A percentile compares a stretch with the other conserved stretches of the same genome.
Conservation (phyloP, 2,888 invertebrate species). For the Oxycera nigricornis region DNA sequence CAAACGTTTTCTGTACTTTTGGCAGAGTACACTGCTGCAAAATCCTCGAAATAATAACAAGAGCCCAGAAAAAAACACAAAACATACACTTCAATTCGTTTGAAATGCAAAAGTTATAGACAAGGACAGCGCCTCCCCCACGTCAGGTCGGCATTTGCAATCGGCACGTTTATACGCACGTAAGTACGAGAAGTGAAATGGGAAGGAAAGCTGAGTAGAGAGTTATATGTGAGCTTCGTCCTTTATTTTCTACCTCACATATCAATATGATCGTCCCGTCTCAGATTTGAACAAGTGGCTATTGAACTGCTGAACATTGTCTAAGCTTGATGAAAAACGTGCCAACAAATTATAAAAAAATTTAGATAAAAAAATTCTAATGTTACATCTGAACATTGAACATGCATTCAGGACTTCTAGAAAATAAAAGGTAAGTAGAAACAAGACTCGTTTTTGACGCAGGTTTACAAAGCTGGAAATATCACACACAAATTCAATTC, state of each 20-base stretch:
- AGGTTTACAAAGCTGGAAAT: too few species aligned
- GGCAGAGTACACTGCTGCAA: conserved; percentile 25
- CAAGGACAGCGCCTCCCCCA: conserved; percentile 10
- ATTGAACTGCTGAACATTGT: conserved; percentile 2
- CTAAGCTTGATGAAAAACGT: too few species aligned
- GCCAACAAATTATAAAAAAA: too few species aligned
- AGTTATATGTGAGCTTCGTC: not conserved
- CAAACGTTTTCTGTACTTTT: conserved; percentile 42
- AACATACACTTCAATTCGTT: conserved; percentile 44
- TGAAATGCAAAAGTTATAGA: conserved; percentile 48
- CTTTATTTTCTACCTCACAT: not conserved
- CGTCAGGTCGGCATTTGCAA: not conserved
- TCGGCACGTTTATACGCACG: conserved; percentile 31
- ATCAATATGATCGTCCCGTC: not conserved
- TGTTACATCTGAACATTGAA: too few species aligned
- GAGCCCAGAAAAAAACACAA: conserved; percentile 32
- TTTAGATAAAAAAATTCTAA: too few species aligned
- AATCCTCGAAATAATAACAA: conserved; percentile 37
- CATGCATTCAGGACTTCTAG: too few species aligned
- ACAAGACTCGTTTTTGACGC: too few species aligned
- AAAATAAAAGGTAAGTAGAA: too few species aligned
- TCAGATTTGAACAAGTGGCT: conserved; percentile 9
- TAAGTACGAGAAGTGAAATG: conserved; percentile 23
- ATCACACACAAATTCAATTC: too few species aligned
- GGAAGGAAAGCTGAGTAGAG: conserved; percentile 1